Percentiles rank a stretch among this genome's conserved stretches.
phyloP scores from a whole-genome alignment of 2,113 vertebrate genomes.

The Pedionomus torquatus region DNA sequence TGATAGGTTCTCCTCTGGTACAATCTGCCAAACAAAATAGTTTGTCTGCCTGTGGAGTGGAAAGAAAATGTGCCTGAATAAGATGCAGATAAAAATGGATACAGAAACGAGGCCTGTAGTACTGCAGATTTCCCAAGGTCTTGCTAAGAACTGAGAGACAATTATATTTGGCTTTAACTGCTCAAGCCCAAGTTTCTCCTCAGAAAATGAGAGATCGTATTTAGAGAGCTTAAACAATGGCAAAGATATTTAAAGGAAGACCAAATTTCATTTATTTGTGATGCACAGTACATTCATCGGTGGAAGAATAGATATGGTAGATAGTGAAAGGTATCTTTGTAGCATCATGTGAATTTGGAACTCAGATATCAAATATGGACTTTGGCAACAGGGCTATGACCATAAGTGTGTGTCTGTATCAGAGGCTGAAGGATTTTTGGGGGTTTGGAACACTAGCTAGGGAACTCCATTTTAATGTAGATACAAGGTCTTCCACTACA shows the following conservation, averaged over 20 bases:
- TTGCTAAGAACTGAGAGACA: neutral
- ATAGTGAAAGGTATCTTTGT: neutral
- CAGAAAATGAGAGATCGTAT: neutral
- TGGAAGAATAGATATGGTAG: neutral
- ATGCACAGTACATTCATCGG: neutral
- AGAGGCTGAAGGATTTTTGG: neutral
- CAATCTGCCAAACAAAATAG: constrained; percentile 5
- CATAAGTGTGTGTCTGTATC: neutral
- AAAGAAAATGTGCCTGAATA: constrained; percentile 7
- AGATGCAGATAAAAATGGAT: constrained; percentile 21
- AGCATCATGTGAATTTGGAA: neutral
- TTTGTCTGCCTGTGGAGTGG: neutral
- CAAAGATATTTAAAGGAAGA: neutral
- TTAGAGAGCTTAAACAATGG: neutral
- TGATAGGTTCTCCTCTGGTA: neutral
- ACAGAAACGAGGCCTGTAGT: neutral
- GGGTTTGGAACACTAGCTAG: neutral
- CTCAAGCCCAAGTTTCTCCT: neutral
- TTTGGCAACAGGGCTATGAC: neutral
- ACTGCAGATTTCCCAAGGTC: constrained; percentile 4
- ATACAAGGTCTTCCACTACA: neutral
- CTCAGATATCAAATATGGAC: neutral
- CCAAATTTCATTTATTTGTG: neutral
- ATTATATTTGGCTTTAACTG: neutral
- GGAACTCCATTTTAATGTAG: neutral